Evolutionary conservation across 2,797 vertebrate genomes (phyloP).

Genomic region (Pangasius djambal): DNA sequence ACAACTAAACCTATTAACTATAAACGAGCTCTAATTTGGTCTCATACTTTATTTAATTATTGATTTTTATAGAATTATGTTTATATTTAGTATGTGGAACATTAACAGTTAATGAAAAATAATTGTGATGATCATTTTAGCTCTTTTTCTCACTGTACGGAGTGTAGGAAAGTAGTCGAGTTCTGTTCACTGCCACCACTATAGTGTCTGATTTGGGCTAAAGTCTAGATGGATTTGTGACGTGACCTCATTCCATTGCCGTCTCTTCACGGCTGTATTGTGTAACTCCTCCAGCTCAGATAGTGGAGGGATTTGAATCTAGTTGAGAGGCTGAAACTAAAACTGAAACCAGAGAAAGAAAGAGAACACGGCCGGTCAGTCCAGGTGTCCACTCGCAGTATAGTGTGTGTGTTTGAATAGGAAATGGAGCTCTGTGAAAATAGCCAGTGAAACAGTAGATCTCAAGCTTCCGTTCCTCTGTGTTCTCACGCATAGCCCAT

Average conservation of each 20-base stretch:
- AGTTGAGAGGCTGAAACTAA: conserved; percentile 52
- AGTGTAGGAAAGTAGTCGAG: neutral
- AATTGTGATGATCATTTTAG: neutral
- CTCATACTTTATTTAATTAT: neutral
- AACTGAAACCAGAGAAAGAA: conserved; percentile 63
- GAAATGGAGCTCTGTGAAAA: conserved; percentile 56
- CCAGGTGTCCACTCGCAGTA: conserved; percentile 50
- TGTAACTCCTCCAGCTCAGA: conserved; percentile 49
- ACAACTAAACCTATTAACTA: neutral
- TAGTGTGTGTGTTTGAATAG: conserved; percentile 52
- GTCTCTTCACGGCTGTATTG: conserved; percentile 44
- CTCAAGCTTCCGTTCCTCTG: conserved; percentile 48
- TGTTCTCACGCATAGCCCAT: conserved; percentile 37
- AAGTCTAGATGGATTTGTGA: conserved; percentile 36
- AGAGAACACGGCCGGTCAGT: conserved; percentile 51
- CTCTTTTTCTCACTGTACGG: neutral
- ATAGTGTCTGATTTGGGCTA: neutral
- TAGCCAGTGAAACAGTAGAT: conserved; percentile 55
- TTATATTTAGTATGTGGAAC: neutral
- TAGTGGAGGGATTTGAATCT: conserved; percentile 46
- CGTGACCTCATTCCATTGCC: conserved; percentile 41
- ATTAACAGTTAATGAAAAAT: neutral
- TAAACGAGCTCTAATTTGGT: neutral
- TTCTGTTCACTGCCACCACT: neutral
- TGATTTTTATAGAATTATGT: neutral